Percentiles rank a stretch among this genome's conserved stretches.
Conservation (phyloP, 2,888 invertebrate species). For the Unio pictorum region DNA sequence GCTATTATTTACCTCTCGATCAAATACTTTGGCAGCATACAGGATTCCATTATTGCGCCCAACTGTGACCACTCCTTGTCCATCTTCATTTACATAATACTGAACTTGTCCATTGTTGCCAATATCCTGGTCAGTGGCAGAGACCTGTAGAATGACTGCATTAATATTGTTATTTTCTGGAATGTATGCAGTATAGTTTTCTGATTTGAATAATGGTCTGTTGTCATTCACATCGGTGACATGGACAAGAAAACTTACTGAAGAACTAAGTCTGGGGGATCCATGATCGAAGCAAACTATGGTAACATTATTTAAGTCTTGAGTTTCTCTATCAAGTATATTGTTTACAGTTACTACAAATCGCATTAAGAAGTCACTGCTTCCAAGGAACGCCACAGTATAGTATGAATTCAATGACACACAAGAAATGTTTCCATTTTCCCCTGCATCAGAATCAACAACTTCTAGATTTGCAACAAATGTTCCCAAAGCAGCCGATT, state of each 20-base stretch:
- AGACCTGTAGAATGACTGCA: slow-evolving; percentile 83
- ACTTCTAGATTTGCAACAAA: slow-evolving; percentile 85
- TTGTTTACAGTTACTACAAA: slow-evolving; percentile 72
- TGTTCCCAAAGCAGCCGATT: slow-evolving; percentile 47
- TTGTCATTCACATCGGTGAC: slow-evolving; percentile 93
- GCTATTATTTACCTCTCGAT: slow-evolving; percentile 37
- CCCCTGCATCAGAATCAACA: slow-evolving; percentile 86
- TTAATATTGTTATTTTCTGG: slow-evolving; percentile 44
- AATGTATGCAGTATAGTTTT: slow-evolving; percentile 34
- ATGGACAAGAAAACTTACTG: slow-evolving; percentile 49
- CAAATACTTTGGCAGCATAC: slow-evolving; percentile 33
- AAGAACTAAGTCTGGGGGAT: slow-evolving; percentile 36
- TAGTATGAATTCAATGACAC: slow-evolving; percentile 22
- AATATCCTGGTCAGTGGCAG: slow-evolving; percentile 81
- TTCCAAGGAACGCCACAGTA: slow-evolving; percentile 1
- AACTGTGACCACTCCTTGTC: slow-evolving; percentile 10
- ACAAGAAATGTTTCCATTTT: slow-evolving; percentile 83
- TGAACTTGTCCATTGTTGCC: slow-evolving; percentile 32
- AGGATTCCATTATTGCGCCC: slow-evolving; percentile 35
- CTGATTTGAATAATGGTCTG: slow-evolving; percentile 84
- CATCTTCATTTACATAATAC: slow-evolving; percentile 29
- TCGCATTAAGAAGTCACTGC: neutral
- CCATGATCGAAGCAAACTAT: slow-evolving; percentile 77
- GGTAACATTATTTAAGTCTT: slow-evolving; percentile 44
- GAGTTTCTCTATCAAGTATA: slow-evolving; percentile 54